Percentiles rank a stretch among this genome's conserved stretches.
Evolutionary conservation across 2,888 invertebrate species (phyloP).

Genomic region (Hyppa rectilinea): DNA sequence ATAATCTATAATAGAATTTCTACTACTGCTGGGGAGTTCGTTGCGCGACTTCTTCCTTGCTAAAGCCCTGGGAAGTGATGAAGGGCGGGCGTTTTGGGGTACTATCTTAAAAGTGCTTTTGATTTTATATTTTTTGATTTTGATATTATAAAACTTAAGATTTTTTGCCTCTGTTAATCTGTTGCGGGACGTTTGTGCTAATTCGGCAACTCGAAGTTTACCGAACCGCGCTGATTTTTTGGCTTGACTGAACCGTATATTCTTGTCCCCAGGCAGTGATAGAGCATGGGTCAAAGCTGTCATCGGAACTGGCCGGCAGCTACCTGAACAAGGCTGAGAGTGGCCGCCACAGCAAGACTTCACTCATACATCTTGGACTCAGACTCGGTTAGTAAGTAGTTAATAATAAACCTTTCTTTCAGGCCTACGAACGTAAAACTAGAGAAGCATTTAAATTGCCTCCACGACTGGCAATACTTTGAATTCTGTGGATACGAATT

Average conservation of each 20-base stretch:
- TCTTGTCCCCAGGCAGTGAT: slow-evolving; percentile 82
- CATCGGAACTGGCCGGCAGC: slow-evolving; percentile 79
- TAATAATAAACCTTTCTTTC: too few relatives aligned
- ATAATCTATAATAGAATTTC: too few relatives aligned
- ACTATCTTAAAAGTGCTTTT: too few relatives aligned
- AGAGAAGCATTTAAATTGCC: not conserved
- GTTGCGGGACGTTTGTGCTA: not conserved
- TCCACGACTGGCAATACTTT: not conserved
- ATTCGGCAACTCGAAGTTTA: not conserved
- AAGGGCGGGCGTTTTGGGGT: too few relatives aligned
- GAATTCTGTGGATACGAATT: not conserved
- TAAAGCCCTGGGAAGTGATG: too few relatives aligned
- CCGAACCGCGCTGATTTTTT: not conserved
- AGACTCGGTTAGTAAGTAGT: slow-evolving; percentile 85
- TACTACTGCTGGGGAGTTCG: too few relatives aligned
- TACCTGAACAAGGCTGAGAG: slow-evolving; percentile 79
- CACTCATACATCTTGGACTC: slow-evolving; percentile 92
- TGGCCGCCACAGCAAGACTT: slow-evolving; percentile 68
- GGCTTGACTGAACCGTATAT: not conserved
- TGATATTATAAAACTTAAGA: too few relatives aligned
- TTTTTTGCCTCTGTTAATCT: not conserved
- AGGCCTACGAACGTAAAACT: too few relatives aligned
- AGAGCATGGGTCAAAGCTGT: slow-evolving; percentile 85
- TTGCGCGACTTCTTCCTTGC: too few relatives aligned
- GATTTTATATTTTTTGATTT: too few relatives aligned